Base-by-base conservation (phyloP, 2,797 vertebrate species). In the Ceryle rudis region DNA sequence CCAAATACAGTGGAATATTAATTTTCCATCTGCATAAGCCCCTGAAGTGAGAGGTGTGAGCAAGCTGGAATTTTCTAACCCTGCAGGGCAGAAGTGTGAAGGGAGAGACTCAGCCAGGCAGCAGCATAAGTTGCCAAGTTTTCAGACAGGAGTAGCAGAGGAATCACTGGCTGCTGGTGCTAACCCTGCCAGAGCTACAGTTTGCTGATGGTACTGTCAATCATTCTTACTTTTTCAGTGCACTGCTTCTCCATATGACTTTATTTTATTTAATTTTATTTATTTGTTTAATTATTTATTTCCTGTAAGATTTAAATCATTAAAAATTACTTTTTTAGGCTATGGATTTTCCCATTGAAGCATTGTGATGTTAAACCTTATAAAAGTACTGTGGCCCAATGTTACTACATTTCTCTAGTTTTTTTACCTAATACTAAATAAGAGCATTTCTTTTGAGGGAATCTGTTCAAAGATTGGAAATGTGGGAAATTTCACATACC, bases 201-300 rank as follows among this genome's bases (percentile, higher is more conserved):
- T 64, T 91, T 73, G 55, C 29, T 73, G 62, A 85, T 70, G 90
- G 41, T 49, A 77, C n/a, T 80, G 94, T 55, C 78, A 95, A 29
- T 82, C 70, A n/a, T 79, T 73, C 35, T 52, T 61, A 60, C 10
- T 58, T 46, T 77, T 91, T 86, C 33, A 75, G 13, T 42, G 8
- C 17, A 49, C 5, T 65, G 23, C 14, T 85, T 91, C 90, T 49
- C 51, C 17, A 42, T 51, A 41, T 20, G 6, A 2, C n/a, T 77
- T 49, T 44, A 23, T 65, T 41, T 44, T 18, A 35, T 69, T 39
- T 39, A 11, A 37, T 46, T 46, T 19, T 46, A 46, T 46, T 46
- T 39, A 28, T 47, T 14, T 82, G 17, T 7, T 41, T 55, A 26
- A 20, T 57, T 51, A 33, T 65, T 35, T 61, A 29, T 83, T 70